phyloP scores from a whole-genome alignment of 2,797 vertebrate genomes.

The Linurgus olivaceus region DNA sequence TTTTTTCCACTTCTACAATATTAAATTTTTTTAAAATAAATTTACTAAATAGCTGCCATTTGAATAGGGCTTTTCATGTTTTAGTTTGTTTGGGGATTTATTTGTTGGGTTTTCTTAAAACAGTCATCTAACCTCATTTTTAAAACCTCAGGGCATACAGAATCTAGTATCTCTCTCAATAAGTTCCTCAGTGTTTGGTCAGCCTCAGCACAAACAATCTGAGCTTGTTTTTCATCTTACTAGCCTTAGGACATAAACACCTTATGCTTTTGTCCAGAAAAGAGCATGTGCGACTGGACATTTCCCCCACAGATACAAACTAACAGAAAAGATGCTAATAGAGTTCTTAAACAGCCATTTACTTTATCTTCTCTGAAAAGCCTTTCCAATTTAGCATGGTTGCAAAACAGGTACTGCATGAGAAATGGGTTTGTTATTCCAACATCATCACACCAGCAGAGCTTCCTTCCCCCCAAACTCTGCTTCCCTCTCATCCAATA shows the following conservation, averaged over 20 bases:
- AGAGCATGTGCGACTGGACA: background rate
- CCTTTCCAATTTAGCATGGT: background rate
- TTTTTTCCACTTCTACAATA: background rate
- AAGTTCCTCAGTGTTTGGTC: background rate
- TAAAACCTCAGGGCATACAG: background rate
- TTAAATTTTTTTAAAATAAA: background rate
- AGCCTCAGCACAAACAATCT: background rate
- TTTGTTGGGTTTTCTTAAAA: background rate
- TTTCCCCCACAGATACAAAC: background rate
- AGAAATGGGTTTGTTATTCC: background rate
- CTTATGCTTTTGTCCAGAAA: background rate
- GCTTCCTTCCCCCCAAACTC: background rate
- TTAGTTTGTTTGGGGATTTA: background rate
- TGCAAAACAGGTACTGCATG: background rate
- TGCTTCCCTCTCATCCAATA: background rate
- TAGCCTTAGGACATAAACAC: background rate
- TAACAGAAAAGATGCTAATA: background rate
- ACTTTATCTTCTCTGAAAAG: background rate
- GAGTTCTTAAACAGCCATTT: background rate
- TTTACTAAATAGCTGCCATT: background rate
- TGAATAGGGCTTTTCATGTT: background rate
- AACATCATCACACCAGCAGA: background rate
- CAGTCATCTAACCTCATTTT: background rate
- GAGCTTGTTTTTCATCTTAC: background rate
- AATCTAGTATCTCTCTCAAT: background rate